Evolutionary conservation across 2,888 invertebrate species (phyloP).

Genomic region (Eilema griseolum): DNA sequence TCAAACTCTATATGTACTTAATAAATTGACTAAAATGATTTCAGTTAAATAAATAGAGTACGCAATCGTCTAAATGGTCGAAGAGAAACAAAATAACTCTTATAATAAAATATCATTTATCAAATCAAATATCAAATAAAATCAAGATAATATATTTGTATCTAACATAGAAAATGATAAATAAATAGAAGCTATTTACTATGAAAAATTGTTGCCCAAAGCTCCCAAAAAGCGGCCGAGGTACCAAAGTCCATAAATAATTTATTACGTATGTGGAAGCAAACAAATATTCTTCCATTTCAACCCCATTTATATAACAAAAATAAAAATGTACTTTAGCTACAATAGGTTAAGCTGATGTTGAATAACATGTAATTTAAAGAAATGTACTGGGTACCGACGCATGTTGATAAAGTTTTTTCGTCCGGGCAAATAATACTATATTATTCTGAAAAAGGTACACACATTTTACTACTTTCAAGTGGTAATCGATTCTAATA

Average conservation of each 20-base stretch:
- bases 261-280: slow-evolving; percentile 36
- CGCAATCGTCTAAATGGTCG: too few relatives aligned
- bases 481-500: too few relatives aligned
- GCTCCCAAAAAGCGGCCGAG: slow-evolving; percentile 24
- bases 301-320: slow-evolving; percentile 19
- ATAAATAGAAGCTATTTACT: slow-evolving; percentile 23
- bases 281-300: slow-evolving; percentile 36
- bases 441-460: too few relatives aligned
- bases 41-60: too few relatives aligned
- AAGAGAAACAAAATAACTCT: too few relatives aligned
- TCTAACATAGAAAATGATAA: slow-evolving; percentile 8
- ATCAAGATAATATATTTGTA: neutral
- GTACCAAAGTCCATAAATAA: slow-evolving; percentile 31
- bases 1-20: neutral
- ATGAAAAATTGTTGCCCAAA: slow-evolving; percentile 26
- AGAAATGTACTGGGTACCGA: neutral
- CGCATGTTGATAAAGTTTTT: neutral
- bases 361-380: slow-evolving; percentile 14
- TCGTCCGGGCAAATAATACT: too few relatives aligned
- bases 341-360: slow-evolving; percentile 22
- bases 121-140: neutral
- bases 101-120: neutral
- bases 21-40: neutral
- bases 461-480: too few relatives aligned
- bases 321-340: slow-evolving; percentile 25